Base-by-base conservation (phyloP, 2,113 vertebrate species). In the Genyomyrus donnyi region DNA sequence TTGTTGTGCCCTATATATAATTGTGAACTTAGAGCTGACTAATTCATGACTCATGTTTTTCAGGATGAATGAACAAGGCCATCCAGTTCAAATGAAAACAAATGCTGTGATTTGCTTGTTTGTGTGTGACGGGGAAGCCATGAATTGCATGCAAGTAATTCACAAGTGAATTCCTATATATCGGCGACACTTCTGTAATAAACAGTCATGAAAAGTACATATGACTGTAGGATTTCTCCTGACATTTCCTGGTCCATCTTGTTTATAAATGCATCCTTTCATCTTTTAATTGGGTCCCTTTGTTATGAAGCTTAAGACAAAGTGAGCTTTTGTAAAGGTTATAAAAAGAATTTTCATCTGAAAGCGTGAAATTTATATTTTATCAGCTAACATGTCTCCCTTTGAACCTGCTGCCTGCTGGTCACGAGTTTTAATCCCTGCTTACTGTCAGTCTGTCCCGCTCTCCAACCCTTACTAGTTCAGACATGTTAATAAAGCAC, bases 61-160 rank as follows among this genome's bases (percentile, higher is more conserved):
- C 74, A 77, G 74, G 74, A 77, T 77, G 74, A 77, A 77, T 77
- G 74, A 77, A 77, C 74, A 77, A 77, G 74, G 74, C 74, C 1
- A 17, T 42, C 27, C 74, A 77, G 74, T 39, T 77, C 74, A 77
- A 42, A 77, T 42, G 35, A 77, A 39, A 77, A 42, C 74, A 77
- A 77, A 42, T 77, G 35, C 35, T 77, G 35, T 77, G 15, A 19
- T 39, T 35, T 39, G 74, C 35, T 77, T 42, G 31, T 77, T 77
- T 77, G 74, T 42, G 35, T 77, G 17, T 42, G 35, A 19, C 15
- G 19, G 15, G 74, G 5, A 17, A 42, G 31, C 74, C 74, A 19
- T 6, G 35, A 77, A 35, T 39, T 19, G 17, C 13, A 2, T 77
- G 74, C 10, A 77, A 42, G 74, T 42, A 77, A 77, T 77, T 77